phyloP scores from a whole-genome alignment of 2,888 invertebrate species.

The Ormia ochracea region DNA sequence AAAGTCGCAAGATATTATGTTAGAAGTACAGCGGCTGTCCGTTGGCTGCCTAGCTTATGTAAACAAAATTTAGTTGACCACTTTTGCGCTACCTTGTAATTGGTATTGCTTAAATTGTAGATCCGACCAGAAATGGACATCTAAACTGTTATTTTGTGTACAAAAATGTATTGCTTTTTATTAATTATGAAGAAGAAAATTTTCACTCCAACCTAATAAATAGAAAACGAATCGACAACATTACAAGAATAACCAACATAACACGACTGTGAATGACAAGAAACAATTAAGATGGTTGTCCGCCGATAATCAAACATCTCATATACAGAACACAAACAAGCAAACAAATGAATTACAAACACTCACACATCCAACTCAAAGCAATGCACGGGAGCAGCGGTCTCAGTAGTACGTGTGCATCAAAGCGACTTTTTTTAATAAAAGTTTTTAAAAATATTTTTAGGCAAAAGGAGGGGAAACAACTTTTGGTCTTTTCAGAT shows the following conservation, averaged over 20 bases:
- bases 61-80: too few relatives aligned
- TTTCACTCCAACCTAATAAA: background rate
- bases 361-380: background rate
- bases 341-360: background rate
- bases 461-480: background rate
- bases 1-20: too few relatives aligned
- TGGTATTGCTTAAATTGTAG: too few relatives aligned
- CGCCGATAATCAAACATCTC: slow-evolving; percentile 60
- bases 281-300: slow-evolving; percentile 65
- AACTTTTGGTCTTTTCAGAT: slow-evolving; percentile 18
- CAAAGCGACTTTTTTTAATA: slow-evolving; percentile 8
- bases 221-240: slow-evolving; percentile 19
- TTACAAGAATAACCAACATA: slow-evolving; percentile 33
- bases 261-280: slow-evolving; percentile 62
- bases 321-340: slow-evolving; percentile 18
- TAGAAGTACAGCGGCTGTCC: too few relatives aligned
- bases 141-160: too few relatives aligned
- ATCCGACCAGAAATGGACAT: too few relatives aligned
- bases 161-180: too few relatives aligned
- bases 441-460: slow-evolving; percentile 27
- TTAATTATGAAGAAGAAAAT: too few relatives aligned
- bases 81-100: too few relatives aligned
- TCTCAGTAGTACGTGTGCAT: slow-evolving; percentile 3
- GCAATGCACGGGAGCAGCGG: background rate
- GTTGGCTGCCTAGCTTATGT: too few relatives aligned